Evolutionary conservation across 37 sponge, comb jelly and placozoan species (phyloP).

Genomic region (Diacarnus erythraeanus): DNA sequence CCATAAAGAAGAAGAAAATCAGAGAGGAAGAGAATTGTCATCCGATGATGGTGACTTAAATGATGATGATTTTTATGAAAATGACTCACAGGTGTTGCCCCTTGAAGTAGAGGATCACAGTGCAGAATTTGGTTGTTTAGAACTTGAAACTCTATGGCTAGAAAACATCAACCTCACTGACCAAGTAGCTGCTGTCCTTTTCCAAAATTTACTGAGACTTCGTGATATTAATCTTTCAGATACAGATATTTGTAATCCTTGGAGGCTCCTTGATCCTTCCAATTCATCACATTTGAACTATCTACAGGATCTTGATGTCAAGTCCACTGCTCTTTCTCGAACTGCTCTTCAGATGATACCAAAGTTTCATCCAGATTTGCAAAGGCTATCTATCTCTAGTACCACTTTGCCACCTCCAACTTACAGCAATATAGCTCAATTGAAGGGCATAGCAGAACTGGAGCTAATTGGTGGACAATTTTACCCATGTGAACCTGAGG

Average conservation of each 20-base stretch:
- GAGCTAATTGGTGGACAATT: constrained; percentile 37
- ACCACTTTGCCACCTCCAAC: constrained; percentile 22
- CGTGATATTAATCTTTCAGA: constrained; percentile 17
- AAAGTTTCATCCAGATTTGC: constrained; percentile 28
- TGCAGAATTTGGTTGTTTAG: constrained; percentile 16
- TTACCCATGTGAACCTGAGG: constrained; percentile 15
- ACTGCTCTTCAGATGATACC: constrained; percentile 33
- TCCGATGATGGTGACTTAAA: background rate
- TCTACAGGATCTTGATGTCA: constrained; percentile 12
- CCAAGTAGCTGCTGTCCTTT: constrained; percentile 16
- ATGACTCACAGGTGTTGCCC: background rate
- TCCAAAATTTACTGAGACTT: constrained; percentile 8
- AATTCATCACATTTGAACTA: background rate
- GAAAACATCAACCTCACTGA: constrained; percentile 32
- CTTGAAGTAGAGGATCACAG: constrained; percentile 25
- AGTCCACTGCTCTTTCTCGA: constrained; percentile 31
- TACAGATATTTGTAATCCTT: constrained; percentile 32
- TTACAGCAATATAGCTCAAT: constrained; percentile 10
- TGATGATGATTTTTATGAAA: constrained; percentile 26
- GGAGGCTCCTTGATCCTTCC: constrained; percentile 24
- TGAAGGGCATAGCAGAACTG: constrained; percentile 18
- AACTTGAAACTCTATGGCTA: constrained; percentile 33
- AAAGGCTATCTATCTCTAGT: constrained; percentile 19
- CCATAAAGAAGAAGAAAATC: background rate
- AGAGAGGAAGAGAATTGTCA: background rate